Percentiles rank a stretch among this genome's conserved stretches.
Conservation (phyloP, 2,113 vertebrate species). For the Pterocles gutturalis region DNA sequence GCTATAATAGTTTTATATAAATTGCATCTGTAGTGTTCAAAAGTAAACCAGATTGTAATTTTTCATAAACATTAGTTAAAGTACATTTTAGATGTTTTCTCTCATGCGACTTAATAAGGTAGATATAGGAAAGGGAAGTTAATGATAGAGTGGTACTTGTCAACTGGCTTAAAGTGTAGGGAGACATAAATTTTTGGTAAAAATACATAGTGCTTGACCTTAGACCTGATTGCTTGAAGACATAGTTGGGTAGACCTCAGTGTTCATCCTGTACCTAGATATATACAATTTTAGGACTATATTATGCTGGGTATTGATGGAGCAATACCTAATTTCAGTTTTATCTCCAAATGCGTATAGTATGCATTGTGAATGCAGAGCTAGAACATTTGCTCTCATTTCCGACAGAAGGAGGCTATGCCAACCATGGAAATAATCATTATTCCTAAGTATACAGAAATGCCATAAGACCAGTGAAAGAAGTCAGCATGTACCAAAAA, state of each 20-base stretch:
- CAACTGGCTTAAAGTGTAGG: background rate
- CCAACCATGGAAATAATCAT: background rate
- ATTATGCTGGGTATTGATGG: background rate
- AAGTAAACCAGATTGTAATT: background rate
- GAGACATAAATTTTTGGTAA: background rate
- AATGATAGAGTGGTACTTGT: background rate
- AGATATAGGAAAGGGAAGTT: background rate
- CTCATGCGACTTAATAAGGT: background rate
- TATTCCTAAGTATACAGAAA: background rate
- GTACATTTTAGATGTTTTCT: background rate
- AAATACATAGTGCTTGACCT: background rate
- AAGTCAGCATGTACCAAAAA: background rate
- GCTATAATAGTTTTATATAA: background rate
- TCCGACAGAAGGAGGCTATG: background rate
- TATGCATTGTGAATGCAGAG: background rate
- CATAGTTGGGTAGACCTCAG: background rate
- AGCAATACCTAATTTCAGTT: background rate
- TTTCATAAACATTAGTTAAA: background rate
- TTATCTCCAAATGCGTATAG: background rate
- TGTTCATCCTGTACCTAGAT: background rate
- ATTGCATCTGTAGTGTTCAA: background rate
- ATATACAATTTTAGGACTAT: background rate
- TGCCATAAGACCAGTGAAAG: background rate
- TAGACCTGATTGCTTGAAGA: background rate
- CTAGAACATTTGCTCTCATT: background rate